Percentiles rank a stretch among this genome's conserved stretches.
Evolutionary conservation across 2,113 vertebrate genomes (phyloP).

Genomic region (Sardina pilchardus): DNA sequence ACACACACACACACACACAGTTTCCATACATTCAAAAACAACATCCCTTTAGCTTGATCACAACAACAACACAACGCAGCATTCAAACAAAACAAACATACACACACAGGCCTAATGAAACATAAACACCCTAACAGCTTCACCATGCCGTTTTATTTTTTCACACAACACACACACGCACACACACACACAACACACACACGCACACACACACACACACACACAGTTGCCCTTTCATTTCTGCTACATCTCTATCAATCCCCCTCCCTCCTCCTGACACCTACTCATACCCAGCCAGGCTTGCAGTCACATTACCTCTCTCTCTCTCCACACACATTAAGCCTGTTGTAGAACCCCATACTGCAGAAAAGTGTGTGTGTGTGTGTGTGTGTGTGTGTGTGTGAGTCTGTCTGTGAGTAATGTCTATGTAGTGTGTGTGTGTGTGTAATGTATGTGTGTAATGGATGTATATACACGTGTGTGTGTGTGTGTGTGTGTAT

Average conservation of each 20-base stretch:
- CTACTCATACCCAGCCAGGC: not conserved
- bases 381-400: conserved; percentile 20
- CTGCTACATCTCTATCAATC: not conserved
- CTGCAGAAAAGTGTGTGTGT: conserved; percentile 19
- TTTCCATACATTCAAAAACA: not conserved
- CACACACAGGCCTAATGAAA: not conserved
- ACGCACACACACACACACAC: not conserved
- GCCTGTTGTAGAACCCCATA: too few species aligned
- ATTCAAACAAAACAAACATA: not conserved
- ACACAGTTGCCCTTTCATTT: not conserved
- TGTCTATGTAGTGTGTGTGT: conserved; percentile 30
- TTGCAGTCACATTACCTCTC: too few species aligned
- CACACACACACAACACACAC: not conserved
- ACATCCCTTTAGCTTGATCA: not conserved
- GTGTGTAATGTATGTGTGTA: conserved; percentile 13
- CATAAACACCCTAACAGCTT: not conserved
- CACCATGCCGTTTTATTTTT: too few species aligned
- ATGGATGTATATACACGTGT: too few species aligned
- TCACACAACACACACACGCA: not conserved
- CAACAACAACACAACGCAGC: not conserved
- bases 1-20: not conserved
- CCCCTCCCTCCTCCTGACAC: not conserved
- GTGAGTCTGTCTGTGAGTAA: not conserved
- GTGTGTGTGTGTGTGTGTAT: conserved; percentile 21
- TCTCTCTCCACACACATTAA: too few species aligned